A percentile compares a stretch with the other conserved stretches of the same genome.
These are phyloP conservation scores for Drosophila vallismaia DNA, from an alignment of 2,888 invertebrate species.

Conservation along the genomic window DNA sequence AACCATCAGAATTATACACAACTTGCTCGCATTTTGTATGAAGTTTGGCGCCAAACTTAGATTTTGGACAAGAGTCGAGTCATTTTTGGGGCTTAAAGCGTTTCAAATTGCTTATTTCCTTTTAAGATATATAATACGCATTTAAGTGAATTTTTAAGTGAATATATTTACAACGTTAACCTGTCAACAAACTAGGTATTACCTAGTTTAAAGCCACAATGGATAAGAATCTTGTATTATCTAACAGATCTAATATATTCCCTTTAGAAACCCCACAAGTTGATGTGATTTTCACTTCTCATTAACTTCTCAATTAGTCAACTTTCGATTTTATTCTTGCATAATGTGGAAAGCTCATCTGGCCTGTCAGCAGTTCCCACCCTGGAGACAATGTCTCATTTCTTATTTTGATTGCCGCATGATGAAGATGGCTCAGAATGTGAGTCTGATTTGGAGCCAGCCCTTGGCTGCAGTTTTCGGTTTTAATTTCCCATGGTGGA, in stretches of 20 bases:
- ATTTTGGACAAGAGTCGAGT: conserved; percentile 15
- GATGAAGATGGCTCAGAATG: conserved; percentile 38
- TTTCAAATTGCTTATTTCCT: not conserved
- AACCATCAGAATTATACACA: conserved; percentile 24
- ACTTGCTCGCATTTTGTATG: conserved; percentile 37
- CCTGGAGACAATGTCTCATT: conserved; percentile 55
- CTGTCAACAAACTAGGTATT: too few relatives aligned
- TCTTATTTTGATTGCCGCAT: conserved; percentile 57
- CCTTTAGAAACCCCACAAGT: too few relatives aligned
- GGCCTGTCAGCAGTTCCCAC: conserved; percentile 47
- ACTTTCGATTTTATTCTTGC: conserved; percentile 17
- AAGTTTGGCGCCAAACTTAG: conserved; percentile 12
- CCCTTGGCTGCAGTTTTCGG: conserved; percentile 47
- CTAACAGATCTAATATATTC: too few relatives aligned
- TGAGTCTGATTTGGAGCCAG: conserved; percentile 19
- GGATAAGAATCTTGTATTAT: too few relatives aligned
- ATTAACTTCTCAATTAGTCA: conserved; percentile 10
- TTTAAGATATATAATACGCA: conserved; percentile 1
- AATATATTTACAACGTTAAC: not conserved
- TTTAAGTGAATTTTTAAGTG: conserved; percentile 1
- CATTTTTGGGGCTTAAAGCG: not conserved
- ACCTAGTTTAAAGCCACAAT: too few relatives aligned
- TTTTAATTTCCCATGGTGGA: conserved; percentile 64
- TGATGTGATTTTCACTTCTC: too few relatives aligned
- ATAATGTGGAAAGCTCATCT: conserved; percentile 9